A percentile compares a stretch with the other conserved stretches of the same genome.
These are phyloP conservation scores for Thereva nobilitata DNA, from an alignment of 2,888 invertebrate species.

Conservation along the genomic window DNA sequence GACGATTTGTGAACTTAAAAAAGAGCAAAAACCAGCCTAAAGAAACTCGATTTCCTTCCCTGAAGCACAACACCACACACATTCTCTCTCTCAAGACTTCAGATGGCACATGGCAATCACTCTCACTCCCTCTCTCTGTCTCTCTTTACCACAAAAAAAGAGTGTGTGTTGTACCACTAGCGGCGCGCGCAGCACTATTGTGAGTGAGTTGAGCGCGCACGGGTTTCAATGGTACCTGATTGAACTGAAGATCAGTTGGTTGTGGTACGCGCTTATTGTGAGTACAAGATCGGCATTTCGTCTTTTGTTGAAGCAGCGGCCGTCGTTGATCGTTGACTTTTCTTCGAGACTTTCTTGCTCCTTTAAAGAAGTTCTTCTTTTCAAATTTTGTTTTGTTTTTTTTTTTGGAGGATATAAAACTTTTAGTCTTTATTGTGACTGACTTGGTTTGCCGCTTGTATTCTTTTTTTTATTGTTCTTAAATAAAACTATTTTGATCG, in stretches of 20 bases:
- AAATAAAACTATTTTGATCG: neutral
- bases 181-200: too few relatives aligned
- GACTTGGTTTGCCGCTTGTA: neutral
- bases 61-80: too few relatives aligned
- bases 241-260: constrained; percentile 44
- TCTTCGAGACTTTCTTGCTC: neutral
- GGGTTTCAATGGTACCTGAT: constrained; percentile 18
- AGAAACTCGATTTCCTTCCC: too few relatives aligned
- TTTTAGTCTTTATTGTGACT: too few relatives aligned
- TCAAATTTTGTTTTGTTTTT: constrained; percentile 8
- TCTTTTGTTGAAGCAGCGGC: constrained; percentile 43
- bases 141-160: neutral
- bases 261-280: constrained; percentile 47
- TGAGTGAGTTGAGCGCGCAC: neutral
- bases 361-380: constrained; percentile 1
- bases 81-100: too few relatives aligned
- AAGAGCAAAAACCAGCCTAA: constrained; percentile 5
- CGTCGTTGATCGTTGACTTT: constrained; percentile 30
- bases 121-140: too few relatives aligned
- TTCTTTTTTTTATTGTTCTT: neutral
- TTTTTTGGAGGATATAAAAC: neutral
- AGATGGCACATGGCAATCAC: too few relatives aligned
- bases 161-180: neutral
- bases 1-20: constrained; percentile 1
- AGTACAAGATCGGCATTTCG: constrained; percentile 45